Conservation (phyloP, 2,888 invertebrate genomes). For the Macropis europaea region DNA sequence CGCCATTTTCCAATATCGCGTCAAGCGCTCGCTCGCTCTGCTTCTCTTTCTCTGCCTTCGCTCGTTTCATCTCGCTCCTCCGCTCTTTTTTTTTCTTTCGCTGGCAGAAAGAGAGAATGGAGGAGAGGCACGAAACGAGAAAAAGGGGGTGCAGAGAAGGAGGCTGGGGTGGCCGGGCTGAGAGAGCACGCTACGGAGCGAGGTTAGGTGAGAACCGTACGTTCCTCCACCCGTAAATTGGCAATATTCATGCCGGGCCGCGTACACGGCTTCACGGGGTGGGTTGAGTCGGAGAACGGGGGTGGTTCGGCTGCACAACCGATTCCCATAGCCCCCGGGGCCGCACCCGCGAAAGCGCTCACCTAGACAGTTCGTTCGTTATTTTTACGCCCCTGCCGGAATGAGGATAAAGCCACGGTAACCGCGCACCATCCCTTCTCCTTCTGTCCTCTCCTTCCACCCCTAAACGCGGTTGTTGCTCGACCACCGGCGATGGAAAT, state of each 20-base stretch:
- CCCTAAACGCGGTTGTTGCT: conserved; percentile 47
- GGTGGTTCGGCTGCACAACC: conserved; percentile 52
- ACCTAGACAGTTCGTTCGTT: conserved; percentile 64
- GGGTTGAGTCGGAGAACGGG: conserved; percentile 20
- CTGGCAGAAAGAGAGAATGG: conserved; percentile 46
- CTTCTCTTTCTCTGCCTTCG: conserved; percentile 49
- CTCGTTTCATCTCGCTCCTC: conserved; percentile 47
- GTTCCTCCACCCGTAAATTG: conserved; percentile 73
- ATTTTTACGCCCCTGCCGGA: conserved; percentile 59
- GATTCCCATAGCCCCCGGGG: conserved; percentile 58
- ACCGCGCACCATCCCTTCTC: conserved; percentile 38
- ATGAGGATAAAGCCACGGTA: conserved; percentile 58
- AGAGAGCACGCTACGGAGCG: conserved; percentile 49
- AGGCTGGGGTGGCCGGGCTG: conserved; percentile 38
- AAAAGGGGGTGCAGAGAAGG: conserved; percentile 45
- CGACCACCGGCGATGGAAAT: conserved; percentile 35
- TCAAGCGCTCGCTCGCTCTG: conserved; percentile 67
- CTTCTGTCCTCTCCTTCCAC: conserved; percentile 6
- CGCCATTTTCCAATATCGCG: conserved; percentile 79
- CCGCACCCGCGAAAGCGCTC: conserved; percentile 57
- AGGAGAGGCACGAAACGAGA: conserved; percentile 48
- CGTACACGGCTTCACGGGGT: conserved; percentile 60
- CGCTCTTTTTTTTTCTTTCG: conserved; percentile 51
- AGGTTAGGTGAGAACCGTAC: conserved; percentile 71
- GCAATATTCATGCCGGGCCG: conserved; percentile 72